Evolutionary conservation across 2,797 vertebrate genomes (phyloP).

Genomic region (Phrynocephalus vlangalii): DNA sequence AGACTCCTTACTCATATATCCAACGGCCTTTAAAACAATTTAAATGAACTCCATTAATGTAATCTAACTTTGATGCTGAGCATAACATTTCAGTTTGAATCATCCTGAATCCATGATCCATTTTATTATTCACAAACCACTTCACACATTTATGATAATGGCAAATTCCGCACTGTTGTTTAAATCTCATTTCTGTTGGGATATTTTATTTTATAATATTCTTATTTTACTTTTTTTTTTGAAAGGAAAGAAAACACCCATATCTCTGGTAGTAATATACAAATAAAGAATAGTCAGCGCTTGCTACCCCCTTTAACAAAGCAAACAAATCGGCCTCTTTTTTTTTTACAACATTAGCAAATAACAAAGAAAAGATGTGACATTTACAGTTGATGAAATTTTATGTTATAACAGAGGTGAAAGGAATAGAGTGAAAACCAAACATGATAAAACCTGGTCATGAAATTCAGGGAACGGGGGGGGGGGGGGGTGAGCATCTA

Average conservation of each 20-base stretch:
- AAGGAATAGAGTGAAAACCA: constrained; percentile 82
- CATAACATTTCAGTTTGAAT: constrained; percentile 88
- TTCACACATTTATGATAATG: constrained; percentile 86
- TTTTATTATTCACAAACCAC: constrained; percentile 86
- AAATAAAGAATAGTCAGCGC: constrained; percentile 83
- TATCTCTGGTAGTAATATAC: constrained; percentile 81
- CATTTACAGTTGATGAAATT: constrained; percentile 88
- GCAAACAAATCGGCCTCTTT: constrained; percentile 78
- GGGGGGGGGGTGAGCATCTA: not conserved
- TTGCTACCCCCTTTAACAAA: constrained; percentile 83
- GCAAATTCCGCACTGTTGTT: constrained; percentile 84
- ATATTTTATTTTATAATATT: constrained; percentile 61
- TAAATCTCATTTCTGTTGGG: constrained; percentile 83
- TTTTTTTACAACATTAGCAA: constrained; percentile 85
- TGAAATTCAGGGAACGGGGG: constrained; percentile 58
- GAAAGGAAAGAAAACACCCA: constrained; percentile 41
- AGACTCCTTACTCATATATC: constrained; percentile 83
- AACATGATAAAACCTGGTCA: constrained; percentile 74
- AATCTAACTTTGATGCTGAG: constrained; percentile 87
- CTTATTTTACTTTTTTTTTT: constrained; percentile 75
- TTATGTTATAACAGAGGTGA: constrained; percentile 81
- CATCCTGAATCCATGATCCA: constrained; percentile 87
- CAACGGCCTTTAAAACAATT: constrained; percentile 86
- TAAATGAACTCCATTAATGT: constrained; percentile 86
- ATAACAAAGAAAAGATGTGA: constrained; percentile 86